Evolutionary conservation across 2,113 vertebrate genomes (phyloP), one percentile per base, ranked within the genome.

Genomic region (Choloepus hoffmanni): DNA sequence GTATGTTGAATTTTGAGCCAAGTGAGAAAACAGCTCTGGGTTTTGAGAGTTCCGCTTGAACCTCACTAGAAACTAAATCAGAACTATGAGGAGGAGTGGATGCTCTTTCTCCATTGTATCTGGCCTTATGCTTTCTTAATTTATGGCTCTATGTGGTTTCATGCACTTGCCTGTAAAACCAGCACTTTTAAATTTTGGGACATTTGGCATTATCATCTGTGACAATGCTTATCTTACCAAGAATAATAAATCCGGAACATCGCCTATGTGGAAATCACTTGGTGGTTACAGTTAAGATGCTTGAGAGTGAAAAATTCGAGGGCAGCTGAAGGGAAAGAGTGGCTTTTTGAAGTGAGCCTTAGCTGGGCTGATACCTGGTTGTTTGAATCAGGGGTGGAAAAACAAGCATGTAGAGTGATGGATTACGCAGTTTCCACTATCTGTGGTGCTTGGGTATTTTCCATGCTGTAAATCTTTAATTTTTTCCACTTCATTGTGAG

Each of bases 401-500:
- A 92, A 84, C 33, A 89, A 70, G 84, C 33, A 18, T n/a, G 76
- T 1, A 0, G 68, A 93, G 9, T 14, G 40, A 43, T 68, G 45
- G 60, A 26, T 50, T 83, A 78, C 19, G 40, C 23, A 40, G 72
- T 78, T 89, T 77, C 84, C 89, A 76, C 58, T 3, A 13, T 55
- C 13, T 65, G 16, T 1, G 45, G 74, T 33, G 26, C 79, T 55
- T 53, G 79, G 24, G 40, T 62, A 8, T 78, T 96, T 95, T 93
- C 95, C 60, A 2, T 81, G 58, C 70, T 40, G 11, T 82, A 77
- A 90, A 73, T 85, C 60, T 89, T 89, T 79, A 13, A 53, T 82
- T 95, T 43, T 94, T 78, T 60, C 82, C 40, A 60, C 67, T 78
- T 85, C 43, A 19, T 14, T 55, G 60, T 76, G 87, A 67, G 63